Base-by-base conservation (phyloP, 2,797 vertebrate species). In the Hyperoplus lanceolatus region DNA sequence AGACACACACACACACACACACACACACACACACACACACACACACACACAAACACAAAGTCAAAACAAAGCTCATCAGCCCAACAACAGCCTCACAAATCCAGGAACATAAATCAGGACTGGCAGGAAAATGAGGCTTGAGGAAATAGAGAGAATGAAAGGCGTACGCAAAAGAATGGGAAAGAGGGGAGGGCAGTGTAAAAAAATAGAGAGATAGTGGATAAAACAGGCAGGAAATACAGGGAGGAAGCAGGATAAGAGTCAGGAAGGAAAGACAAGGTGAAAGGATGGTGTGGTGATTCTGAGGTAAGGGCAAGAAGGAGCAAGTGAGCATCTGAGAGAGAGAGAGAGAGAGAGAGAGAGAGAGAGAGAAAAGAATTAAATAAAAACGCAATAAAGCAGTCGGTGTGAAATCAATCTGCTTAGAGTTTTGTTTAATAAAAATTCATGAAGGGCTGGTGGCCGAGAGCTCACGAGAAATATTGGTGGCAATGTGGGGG, bases 361-460 rank as follows among this genome's bases (percentile, higher is more conserved):
- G 90, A 86, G 91, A 90, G 90, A 91, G 90, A 59, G 90, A 88
- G 90, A 86, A 96, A 96, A 95, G 96, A 97, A 98, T 98, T 97
- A 97, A 97, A 97, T 97, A 98, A 98, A 97, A 98, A 97, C 96
- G 97, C 97, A 97, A 98, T 98, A 97, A 97, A 97, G 96, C 96
- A 95, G 95, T 83, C 91, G 72, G 93, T 96, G 96, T 96, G 96
- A 97, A 99, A 98, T 99, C 97, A 98, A 98, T 99, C 97, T 97
- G 96, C 96, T 97, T 98, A 97, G 96, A 97, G 96, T 98, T 98
- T 97, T 97, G 97, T 97, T 98, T 97, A 98, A 97, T 98, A 99
- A 98, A 98, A 99, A 98, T 97, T 98, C 97, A 98, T 97, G 97
- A 98, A 97, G 96, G 96, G 96, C 96, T 95, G 95, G 95, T 87